Percentiles rank a stretch among this genome's conserved stretches.
Evolutionary conservation across 37 sponge, comb jelly and placozoan species (phyloP).

Genomic region (Crambe crambe): DNA sequence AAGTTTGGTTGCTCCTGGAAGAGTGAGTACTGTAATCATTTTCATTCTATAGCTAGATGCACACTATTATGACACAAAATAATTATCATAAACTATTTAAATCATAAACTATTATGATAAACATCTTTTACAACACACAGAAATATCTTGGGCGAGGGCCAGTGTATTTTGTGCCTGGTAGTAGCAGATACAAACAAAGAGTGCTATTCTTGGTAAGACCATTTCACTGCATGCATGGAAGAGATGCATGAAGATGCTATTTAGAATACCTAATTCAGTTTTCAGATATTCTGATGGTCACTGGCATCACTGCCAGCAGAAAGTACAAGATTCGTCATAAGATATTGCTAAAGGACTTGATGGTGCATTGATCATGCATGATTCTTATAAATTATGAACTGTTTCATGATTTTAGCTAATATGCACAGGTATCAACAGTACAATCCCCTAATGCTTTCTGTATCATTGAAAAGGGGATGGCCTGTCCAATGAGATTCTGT

Average conservation of each 20-base stretch:
- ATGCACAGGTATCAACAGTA: conserved; percentile 32
- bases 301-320: conserved; percentile 33
- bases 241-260: too few species aligned
- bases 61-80: too few species aligned
- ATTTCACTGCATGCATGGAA: neutral
- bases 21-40: conserved; percentile 38
- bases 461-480: conserved; percentile 12
- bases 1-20: conserved; percentile 53
- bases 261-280: conserved; percentile 39
- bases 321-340: conserved; percentile 59
- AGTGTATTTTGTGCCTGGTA: conserved; percentile 35
- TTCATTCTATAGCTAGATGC: too few species aligned
- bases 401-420: neutral
- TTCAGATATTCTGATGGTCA: conserved; percentile 56
- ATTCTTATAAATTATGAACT: neutral
- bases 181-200: conserved; percentile 25
- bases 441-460: conserved; percentile 49
- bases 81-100: too few species aligned
- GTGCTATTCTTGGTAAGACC: conserved; percentile 56
- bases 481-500: conserved; percentile 35
- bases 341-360: conserved; percentile 26
- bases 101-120: too few species aligned
- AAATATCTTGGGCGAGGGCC: conserved; percentile 63
- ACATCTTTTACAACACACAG: conserved; percentile 17
- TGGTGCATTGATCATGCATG: too few species aligned